phyloP scores from a whole-genome alignment of 2,113 vertebrate species.

The Ptilorrhoa leucosticta region DNA sequence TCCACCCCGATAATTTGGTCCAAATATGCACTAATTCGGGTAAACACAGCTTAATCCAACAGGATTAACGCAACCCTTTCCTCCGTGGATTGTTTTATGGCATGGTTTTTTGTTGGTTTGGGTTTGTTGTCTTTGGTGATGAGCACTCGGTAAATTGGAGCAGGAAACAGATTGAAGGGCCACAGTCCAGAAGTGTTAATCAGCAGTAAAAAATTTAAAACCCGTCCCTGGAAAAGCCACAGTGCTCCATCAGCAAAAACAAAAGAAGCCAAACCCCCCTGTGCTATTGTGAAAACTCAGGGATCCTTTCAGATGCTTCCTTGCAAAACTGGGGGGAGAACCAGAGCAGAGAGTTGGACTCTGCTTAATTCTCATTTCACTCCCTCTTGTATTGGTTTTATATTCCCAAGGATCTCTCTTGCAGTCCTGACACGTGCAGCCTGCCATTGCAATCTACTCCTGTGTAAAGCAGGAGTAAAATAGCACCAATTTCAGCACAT shows the following conservation, averaged over 20 bases:
- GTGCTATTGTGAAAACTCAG: neutral
- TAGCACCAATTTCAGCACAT: accelerated
- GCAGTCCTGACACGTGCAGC: neutral
- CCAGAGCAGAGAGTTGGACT: neutral
- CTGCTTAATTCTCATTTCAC: neutral
- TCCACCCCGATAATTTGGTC: neutral
- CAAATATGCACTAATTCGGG: neutral
- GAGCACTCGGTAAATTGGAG: neutral
- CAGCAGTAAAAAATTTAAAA: neutral
- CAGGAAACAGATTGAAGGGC: neutral
- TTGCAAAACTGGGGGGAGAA: neutral
- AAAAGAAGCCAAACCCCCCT: neutral
- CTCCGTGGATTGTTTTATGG: neutral
- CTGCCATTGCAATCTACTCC: neutral
- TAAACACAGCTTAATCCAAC: neutral
- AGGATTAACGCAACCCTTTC: neutral
- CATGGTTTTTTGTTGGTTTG: neutral
- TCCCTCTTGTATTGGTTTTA: neutral
- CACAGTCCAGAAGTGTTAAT: neutral
- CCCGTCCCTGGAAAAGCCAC: neutral
- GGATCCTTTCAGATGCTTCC: neutral
- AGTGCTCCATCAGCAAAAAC: neutral
- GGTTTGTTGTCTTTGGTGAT: neutral
- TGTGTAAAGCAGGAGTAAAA: neutral
- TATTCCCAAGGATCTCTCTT: neutral